Evolutionary conservation across 2,113 vertebrate genomes (phyloP).

Genomic region (Progne subis): DNA sequence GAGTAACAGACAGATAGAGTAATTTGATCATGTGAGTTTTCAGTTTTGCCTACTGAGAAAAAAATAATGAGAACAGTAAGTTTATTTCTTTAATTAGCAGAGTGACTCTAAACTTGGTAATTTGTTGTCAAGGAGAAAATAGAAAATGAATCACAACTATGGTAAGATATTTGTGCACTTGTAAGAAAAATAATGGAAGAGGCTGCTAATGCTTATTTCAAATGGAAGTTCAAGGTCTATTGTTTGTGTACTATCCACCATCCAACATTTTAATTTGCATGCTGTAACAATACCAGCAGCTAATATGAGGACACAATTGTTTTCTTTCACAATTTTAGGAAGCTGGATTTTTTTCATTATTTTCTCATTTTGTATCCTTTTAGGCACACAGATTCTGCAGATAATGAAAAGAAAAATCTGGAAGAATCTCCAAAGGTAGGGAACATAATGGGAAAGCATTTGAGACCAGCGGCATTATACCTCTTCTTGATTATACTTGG

Average conservation of each 20-base stretch:
- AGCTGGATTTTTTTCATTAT: neutral
- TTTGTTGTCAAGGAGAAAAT: slow-evolving; percentile 10
- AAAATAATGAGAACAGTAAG: neutral
- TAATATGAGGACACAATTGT: slow-evolving; percentile 42
- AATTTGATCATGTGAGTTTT: neutral
- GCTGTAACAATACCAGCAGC: slow-evolving; percentile 31
- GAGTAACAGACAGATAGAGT: neutral
- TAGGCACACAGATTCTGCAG: slow-evolving; percentile 14
- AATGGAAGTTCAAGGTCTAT: slow-evolving; percentile 53
- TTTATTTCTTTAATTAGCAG: slow-evolving; percentile 23
- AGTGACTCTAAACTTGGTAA: slow-evolving; percentile 23
- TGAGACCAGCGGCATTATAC: neutral
- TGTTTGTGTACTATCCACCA: slow-evolving; percentile 33
- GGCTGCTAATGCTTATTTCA: slow-evolving; percentile 16
- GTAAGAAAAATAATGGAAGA: neutral
- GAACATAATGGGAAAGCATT: neutral
- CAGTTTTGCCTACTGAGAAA: neutral
- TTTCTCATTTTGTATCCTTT: slow-evolving; percentile 23
- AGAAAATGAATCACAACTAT: neutral
- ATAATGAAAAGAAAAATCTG: slow-evolving; percentile 18
- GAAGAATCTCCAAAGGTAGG: neutral
- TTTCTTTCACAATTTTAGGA: slow-evolving; percentile 63
- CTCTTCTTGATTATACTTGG: neutral
- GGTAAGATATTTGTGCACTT: neutral
- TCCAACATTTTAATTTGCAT: slow-evolving; percentile 27